Evolutionary conservation across 2,797 vertebrate genomes (phyloP).

Genomic region (Myripristis murdjan): DNA sequence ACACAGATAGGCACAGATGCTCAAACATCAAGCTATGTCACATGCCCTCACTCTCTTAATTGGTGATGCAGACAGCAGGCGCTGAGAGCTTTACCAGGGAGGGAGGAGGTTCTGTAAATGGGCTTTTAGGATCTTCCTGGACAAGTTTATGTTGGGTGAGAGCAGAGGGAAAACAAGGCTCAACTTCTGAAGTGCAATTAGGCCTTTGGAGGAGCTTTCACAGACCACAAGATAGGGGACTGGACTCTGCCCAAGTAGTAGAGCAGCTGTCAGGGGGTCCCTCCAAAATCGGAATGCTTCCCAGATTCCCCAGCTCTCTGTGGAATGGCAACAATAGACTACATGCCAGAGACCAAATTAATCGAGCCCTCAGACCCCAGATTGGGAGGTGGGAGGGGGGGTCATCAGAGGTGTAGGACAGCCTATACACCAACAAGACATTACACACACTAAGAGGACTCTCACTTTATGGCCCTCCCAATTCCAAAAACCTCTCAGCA

Average conservation of each 20-base stretch:
- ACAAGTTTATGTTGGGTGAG: constrained; percentile 64
- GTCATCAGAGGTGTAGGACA: constrained; percentile 44
- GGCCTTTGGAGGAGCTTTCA: constrained; percentile 68
- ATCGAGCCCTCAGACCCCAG: constrained; percentile 54
- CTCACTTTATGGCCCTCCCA: constrained; percentile 32
- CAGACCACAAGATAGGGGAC: constrained; percentile 66
- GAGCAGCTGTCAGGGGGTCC: constrained; percentile 83
- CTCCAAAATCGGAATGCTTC: constrained; percentile 74
- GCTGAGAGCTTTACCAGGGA: constrained; percentile 31
- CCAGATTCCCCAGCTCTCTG: constrained; percentile 70
- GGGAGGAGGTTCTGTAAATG: constrained; percentile 38
- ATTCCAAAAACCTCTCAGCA: constrained; percentile 58
- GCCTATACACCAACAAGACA: constrained; percentile 54
- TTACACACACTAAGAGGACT: constrained; percentile 39
- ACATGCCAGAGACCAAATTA: constrained; percentile 71
- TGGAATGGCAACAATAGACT: constrained; percentile 79
- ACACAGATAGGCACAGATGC: constrained; percentile 33
- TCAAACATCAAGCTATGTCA: constrained; percentile 32
- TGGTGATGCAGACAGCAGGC: constrained; percentile 39
- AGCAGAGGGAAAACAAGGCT: constrained; percentile 64
- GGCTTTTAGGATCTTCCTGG: constrained; percentile 45
- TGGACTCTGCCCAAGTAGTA: constrained; percentile 69
- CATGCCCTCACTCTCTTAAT: constrained; percentile 42
- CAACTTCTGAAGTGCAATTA: constrained; percentile 72
- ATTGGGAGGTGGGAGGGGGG: constrained; percentile 52